Conservation (phyloP, 2,113 vertebrate genomes). For the Origma solitaria region DNA sequence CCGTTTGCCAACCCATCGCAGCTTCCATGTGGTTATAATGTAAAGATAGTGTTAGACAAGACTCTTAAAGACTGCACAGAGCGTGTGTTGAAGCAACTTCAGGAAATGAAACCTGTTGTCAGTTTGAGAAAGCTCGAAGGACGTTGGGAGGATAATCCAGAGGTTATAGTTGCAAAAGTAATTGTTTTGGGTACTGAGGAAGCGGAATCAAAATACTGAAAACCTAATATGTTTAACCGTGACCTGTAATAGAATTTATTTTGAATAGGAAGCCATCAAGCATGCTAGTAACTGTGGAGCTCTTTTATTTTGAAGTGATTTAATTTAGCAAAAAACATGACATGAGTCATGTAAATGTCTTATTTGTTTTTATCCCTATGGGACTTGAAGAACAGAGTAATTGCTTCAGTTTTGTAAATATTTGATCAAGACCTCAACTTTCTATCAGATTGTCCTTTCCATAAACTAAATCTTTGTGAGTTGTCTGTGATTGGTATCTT, state of each 20-base stretch:
- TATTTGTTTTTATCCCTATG: constrained; percentile 86
- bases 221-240: constrained; percentile 58
- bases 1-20: constrained; percentile 85
- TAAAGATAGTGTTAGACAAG: constrained; percentile 78
- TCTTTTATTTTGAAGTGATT: constrained; percentile 81
- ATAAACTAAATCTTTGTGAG: constrained; percentile 85
- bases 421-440: constrained; percentile 74
- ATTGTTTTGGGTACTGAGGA: constrained; percentile 46
- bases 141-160: constrained; percentile 55
- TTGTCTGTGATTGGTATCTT: constrained; percentile 87
- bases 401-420: constrained; percentile 81
- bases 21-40: constrained; percentile 78
- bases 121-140: constrained; percentile 78
- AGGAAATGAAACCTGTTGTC: constrained; percentile 90
- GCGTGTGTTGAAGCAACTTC: constrained; percentile 86
- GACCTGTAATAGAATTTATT: constrained; percentile 61
- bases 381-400: constrained; percentile 81
- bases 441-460: constrained; percentile 75
- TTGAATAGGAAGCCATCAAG: constrained; percentile 81
- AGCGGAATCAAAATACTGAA: constrained; percentile 79
- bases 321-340: constrained; percentile 87
- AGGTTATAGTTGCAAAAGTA: constrained; percentile 69
- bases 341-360: constrained; percentile 77
- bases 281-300: constrained; percentile 90
- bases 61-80: constrained; percentile 76